Evolutionary conservation across 2,113 vertebrate species (phyloP), one percentile per base, ranked within the genome.

Genomic region (Spheniscus mendiculus): DNA sequence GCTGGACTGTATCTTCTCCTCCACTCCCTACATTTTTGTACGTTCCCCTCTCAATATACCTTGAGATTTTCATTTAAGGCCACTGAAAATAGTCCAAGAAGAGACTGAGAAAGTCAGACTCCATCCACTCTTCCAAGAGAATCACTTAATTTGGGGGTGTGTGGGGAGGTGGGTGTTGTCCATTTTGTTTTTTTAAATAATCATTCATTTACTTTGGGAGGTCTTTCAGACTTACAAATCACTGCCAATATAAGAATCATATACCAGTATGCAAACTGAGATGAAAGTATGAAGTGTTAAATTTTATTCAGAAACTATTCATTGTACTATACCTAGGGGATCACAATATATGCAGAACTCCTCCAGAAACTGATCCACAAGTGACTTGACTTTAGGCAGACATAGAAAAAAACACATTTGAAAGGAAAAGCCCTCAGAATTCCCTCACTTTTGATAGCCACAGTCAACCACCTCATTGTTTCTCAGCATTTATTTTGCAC

Each of bases 161-260:
- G 11, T 12, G 12, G 5, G 26, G 9, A 86, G 4, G 7, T 34
- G 22, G 10, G 15, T 12, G 0, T 0, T 76, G 34, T 17, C 15
- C 6, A 0, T 6, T 85, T 74, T 26, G 22, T 1, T 21, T 70
- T 74, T 78, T 70, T 2, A 89, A 76, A 4, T 44, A 63, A 81
- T 19, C 2, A 42, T 36, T 59, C 15, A 26, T 38, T 72, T 21
- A 21, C 25, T 59, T n/a, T 16, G 6, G 7, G 22, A 89, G 11
- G 34, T 22, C 13, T 83, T 65, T 87, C 40, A 87, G 34, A 55
- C 15, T 49, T 71, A 36, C 3, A 81, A 59, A 44, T 30, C 30
- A 44, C 23, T 55, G 20, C 21, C 62, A 76, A 27, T 29, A 5
- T 10, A 73, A 56, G 29, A 55, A 58, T 53, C 22, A 42, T 7